These are phyloP conservation scores for Hyposoter didymator DNA, from an alignment of 2,888 invertebrate genomes.

Conservation along the genomic window DNA sequence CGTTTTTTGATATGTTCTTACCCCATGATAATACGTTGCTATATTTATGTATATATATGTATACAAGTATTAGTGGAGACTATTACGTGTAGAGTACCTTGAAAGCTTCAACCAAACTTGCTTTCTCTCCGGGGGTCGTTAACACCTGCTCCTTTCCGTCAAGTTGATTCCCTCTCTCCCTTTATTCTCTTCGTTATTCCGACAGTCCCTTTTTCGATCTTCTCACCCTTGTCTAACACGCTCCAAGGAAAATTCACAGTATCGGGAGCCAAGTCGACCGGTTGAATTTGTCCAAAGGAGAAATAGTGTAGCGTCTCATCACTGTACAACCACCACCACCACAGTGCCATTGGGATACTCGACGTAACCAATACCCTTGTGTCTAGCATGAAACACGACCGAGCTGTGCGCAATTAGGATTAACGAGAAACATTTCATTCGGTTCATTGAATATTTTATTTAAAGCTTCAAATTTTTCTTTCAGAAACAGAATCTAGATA, in stretches of 20 bases:
- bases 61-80: constrained; percentile 23
- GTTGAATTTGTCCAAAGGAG: constrained; percentile 42
- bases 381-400: constrained; percentile 75
- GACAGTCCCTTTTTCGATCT: constrained; percentile 42
- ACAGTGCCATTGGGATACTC: constrained; percentile 52
- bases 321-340: constrained; percentile 21
- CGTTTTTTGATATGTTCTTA: constrained; percentile 38
- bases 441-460: not conserved
- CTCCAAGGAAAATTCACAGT: constrained; percentile 27
- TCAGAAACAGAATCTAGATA: not conserved
- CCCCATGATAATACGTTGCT: constrained; percentile 47
- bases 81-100: constrained; percentile 38
- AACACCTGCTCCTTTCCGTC: constrained; percentile 79
- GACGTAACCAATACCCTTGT: constrained; percentile 73
- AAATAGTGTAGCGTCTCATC: constrained; percentile 26
- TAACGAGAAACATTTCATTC: constrained; percentile 7
- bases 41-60: not conserved
- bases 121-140: constrained; percentile 74
- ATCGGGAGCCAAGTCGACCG: constrained; percentile 40
- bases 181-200: constrained; percentile 33
- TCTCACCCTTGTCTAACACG: constrained; percentile 33
- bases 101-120: constrained; percentile 53
- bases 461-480: not conserved
- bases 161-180: constrained; percentile 70
- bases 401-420: constrained; percentile 75